A percentile compares a stretch with the other conserved stretches of the same genome.
Conservation (phyloP, 2,113 vertebrate genomes). For the Eublepharis macularius region DNA sequence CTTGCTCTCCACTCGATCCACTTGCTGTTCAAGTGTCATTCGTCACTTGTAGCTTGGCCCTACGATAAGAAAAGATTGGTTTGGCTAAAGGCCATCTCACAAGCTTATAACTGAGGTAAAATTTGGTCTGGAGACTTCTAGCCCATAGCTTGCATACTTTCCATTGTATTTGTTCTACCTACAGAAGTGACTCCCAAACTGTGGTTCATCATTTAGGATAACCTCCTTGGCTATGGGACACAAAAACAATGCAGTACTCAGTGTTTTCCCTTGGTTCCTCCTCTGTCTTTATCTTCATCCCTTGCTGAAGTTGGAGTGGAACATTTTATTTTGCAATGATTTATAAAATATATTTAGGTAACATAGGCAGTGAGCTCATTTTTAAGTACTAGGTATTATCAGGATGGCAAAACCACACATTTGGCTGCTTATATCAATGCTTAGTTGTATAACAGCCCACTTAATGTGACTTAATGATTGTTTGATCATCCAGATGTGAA, state of each 20-base stretch:
- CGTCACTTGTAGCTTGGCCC: too few species aligned
- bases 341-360: background rate
- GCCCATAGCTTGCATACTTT: background rate
- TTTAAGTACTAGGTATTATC: constrained; percentile 4
- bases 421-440: background rate
- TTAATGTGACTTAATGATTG: constrained; percentile 11
- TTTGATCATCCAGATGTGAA: constrained; percentile 4
- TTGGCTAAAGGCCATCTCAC: background rate
- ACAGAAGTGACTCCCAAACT: background rate
- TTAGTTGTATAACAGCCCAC: background rate
- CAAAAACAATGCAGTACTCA: background rate
- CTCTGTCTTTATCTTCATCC: background rate
- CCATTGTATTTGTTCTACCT: background rate
- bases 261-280: background rate
- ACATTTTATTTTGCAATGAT: background rate
- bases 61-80: background rate
- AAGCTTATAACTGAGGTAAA: background rate
- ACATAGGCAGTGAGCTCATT: fast-evolving
- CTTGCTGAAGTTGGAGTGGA: background rate
- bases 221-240: background rate
- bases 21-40: too few species aligned
- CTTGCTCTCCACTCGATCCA: too few species aligned
- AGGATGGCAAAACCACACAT: background rate
- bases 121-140: background rate
- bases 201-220: background rate